These are phyloP conservation scores for Nomada fucata DNA, from an alignment of 2,888 invertebrate species.

Conservation along the genomic window DNA sequence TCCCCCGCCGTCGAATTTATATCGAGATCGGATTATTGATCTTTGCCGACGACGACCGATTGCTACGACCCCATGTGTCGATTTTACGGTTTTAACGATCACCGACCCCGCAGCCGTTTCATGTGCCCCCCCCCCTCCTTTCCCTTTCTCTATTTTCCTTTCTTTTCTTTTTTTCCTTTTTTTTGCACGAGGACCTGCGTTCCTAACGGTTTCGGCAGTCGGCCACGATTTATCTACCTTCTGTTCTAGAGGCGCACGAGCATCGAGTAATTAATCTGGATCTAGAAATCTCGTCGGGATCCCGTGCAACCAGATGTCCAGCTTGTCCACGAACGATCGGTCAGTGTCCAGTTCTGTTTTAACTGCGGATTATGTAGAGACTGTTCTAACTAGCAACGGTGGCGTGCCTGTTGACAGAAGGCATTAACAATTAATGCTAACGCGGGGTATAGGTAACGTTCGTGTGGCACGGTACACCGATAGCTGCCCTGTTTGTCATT, in stretches of 20 bases:
- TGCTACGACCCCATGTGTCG: slow-evolving; percentile 74
- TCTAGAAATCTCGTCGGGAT: slow-evolving; percentile 61
- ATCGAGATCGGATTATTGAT: slow-evolving; percentile 83
- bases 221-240: slow-evolving; percentile 66
- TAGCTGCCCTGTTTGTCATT: too few relatives aligned
- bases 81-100: slow-evolving; percentile 79
- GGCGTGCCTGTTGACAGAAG: slow-evolving; percentile 68
- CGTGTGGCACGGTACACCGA: too few relatives aligned
- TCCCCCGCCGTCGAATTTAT: slow-evolving; percentile 78
- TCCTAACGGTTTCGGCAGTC: slow-evolving; percentile 45
- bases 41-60: slow-evolving; percentile 75
- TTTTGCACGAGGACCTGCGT: slow-evolving; percentile 33
- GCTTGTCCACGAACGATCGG: slow-evolving; percentile 75
- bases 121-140: background rate
- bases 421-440: slow-evolving; percentile 68
- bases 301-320: slow-evolving; percentile 75
- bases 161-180: background rate
- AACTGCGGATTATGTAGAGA: slow-evolving; percentile 79
- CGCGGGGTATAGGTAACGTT: slow-evolving; percentile 18
- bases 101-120: slow-evolving; percentile 49
- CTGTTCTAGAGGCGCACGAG: slow-evolving; percentile 50
- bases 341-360: slow-evolving; percentile 81
- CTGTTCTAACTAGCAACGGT: slow-evolving; percentile 65
- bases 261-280: slow-evolving; percentile 75
- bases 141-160: background rate